Evolutionary conservation across 2,797 vertebrate genomes (phyloP), one percentile per base, ranked within the genome.

Genomic region (Babyrousa celebensis): DNA sequence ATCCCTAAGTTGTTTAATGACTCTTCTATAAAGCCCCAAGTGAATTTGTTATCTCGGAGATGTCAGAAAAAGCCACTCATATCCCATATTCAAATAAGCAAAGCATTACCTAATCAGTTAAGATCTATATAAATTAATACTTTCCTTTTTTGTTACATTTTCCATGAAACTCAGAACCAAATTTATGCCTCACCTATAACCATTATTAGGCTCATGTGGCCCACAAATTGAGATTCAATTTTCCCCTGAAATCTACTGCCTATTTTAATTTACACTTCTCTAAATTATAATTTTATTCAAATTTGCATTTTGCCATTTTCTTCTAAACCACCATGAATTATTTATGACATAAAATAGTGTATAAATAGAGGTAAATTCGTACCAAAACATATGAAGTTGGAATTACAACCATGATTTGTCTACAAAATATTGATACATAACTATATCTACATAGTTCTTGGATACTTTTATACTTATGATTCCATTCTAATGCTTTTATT

Each of bases 201-300:
- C 83, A 62, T 72, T 68, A 78, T 56, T 71, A 48, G 23, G 63
- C 11, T 6, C 6, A 62, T 17, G 25, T 4, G 40, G 9, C 6
- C 43, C 52, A 9, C 25, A 77, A 40, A 43, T 3, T 52, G 10
- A 18, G 21, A 48, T 65, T 32, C 32, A 93, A n/a, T 87, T 89
- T 89, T 29, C 52, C 48, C 43, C 18, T 21, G 52, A 85, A 91
- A 65, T 75, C 68, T 60, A 52, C 58, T 90, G 92, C 52, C 52
- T 84, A n/a, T 77, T 88, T 68, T 80, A 58, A 93, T 92, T 96
- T 36, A 65, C 3, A 71, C 75, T 88, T 94, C 86, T 32, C 52
- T 17, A 2, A 85, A 94, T 48, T 14, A 25, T 96, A 88, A 96
- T 70, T 65, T 78, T 14, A 92, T 70, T 89, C 40, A 58, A 43